phyloP scores from a whole-genome alignment of 2,888 invertebrate species.

The Synanthedon tipuliformis region DNA sequence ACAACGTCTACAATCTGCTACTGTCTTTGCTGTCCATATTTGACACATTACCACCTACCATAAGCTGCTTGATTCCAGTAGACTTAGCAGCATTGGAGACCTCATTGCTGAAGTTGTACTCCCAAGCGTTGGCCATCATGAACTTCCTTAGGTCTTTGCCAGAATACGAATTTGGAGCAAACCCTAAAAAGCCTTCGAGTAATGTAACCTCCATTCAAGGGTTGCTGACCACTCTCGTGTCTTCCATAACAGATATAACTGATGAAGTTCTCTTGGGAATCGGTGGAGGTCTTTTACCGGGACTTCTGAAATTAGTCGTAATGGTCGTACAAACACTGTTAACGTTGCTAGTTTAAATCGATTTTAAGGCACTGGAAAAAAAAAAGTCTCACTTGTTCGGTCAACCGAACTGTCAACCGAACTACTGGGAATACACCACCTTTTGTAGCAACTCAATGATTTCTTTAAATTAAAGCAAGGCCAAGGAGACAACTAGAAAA shows the following conservation, averaged over 20 bases:
- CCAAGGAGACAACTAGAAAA: too few relatives aligned
- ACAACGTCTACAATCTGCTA: conserved; percentile 61
- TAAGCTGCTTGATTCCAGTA: conserved; percentile 51
- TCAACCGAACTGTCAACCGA: too few relatives aligned
- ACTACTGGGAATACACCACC: too few relatives aligned
- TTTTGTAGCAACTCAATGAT: too few relatives aligned
- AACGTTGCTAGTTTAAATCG: conserved; percentile 30
- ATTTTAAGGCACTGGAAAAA: too few relatives aligned
- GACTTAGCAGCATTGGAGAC: conserved; percentile 55
- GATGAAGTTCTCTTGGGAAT: conserved; percentile 45
- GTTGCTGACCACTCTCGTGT: conserved; percentile 34
- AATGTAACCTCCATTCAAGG: conserved; percentile 38
- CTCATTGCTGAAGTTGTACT: conserved; percentile 49
- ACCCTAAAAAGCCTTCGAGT: conserved; percentile 36
- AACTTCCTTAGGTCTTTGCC: conserved; percentile 49
- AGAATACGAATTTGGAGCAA: conserved; percentile 51
- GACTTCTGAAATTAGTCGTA: conserved; percentile 45
- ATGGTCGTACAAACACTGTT: conserved; percentile 41
- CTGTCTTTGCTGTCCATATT: conserved; percentile 56
- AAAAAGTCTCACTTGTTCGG: too few relatives aligned
- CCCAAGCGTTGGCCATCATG: conserved; percentile 55
- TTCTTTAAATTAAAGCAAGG: too few relatives aligned
- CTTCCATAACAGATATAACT: conserved; percentile 35
- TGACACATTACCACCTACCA: conserved; percentile 50
- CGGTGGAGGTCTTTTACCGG: conserved; percentile 50